Conservation (phyloP, 2,113 vertebrate species). For the Marmota monax region DNA sequence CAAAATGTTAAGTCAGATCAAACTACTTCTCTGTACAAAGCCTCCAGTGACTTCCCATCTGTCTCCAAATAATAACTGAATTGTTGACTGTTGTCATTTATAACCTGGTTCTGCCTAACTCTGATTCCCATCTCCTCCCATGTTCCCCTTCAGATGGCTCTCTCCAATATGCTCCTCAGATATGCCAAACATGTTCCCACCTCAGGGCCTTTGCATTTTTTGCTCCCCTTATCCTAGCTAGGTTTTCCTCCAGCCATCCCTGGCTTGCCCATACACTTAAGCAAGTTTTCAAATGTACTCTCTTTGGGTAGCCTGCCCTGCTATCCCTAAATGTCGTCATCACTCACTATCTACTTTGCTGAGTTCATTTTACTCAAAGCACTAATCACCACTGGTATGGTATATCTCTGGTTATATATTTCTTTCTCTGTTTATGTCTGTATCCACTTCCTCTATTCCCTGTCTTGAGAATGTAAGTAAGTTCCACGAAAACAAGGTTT, state of each 20-base stretch:
- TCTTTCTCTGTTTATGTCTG: neutral
- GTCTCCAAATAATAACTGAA: neutral
- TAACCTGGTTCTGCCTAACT: neutral
- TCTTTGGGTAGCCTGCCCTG: neutral
- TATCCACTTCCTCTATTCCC: neutral
- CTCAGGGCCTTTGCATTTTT: neutral
- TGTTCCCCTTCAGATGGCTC: neutral
- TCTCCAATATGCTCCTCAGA: neutral
- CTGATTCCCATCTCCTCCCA: neutral
- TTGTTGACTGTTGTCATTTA: neutral
- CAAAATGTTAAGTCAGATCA: neutral
- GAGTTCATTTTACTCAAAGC: neutral
- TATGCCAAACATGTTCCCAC: neutral
- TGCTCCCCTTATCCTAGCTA: neutral
- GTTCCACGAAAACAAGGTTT: neutral
- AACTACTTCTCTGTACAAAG: neutral
- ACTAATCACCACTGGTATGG: neutral
- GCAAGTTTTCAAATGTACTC: neutral
- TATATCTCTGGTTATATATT: neutral
- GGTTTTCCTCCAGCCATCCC: neutral
- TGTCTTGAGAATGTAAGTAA: neutral
- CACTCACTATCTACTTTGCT: neutral
- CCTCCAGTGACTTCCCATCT: neutral
- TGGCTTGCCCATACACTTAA: neutral
- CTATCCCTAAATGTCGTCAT: neutral